Base-by-base conservation (phyloP, 2,113 vertebrate genomes). In the Chloebia gouldiae region DNA sequence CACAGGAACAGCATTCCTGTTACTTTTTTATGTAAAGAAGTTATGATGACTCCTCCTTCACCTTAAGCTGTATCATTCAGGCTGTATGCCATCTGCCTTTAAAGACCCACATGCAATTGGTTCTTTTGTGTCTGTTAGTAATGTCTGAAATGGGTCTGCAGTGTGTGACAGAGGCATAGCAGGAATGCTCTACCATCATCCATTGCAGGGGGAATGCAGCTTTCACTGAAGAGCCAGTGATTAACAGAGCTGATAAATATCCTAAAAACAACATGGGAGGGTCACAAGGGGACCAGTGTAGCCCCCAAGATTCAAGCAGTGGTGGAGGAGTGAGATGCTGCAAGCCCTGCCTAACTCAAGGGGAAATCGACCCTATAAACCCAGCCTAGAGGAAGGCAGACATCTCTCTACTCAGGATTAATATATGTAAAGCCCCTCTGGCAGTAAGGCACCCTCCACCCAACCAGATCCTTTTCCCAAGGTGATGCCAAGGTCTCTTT, bases 141-240 rank as follows among this genome's bases (percentile, higher is more conserved):
- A 33, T 24, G 11, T 63, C 49, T 76, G 65, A 64, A 71, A 39
- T 60, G n/a, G 17, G 6, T 63, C 51, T 82, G 49, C 65, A 69
- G 4, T 0, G 0, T n/a, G 50, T 57, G 15, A 1, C 68, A 53
- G n/a, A 68, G 51, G 13, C 5, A 0, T 22, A n/a, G 21, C 2
- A 2, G 81, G 39, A 92, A 15, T 75, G 5, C 35, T 78, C 18
- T 66, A 37, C n/a, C 50, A 19, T 57, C 42, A 17, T 30, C 27
- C 4, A 0, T 22, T 85, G 44, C 45, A 59, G 30, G 69, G 24
- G 28, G 3, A 70, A 47, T 50, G 23, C 47, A 19, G 16, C 50
- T 65, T 66, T 57, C 68, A 37, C 16, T 40, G 65, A 68, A 50
- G 7, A 90, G 15, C 33, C 53, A 72, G 9, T 53, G 56, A 19